Base-by-base conservation (phyloP, 2,113 vertebrate species). In the Pterocles orientalis region DNA sequence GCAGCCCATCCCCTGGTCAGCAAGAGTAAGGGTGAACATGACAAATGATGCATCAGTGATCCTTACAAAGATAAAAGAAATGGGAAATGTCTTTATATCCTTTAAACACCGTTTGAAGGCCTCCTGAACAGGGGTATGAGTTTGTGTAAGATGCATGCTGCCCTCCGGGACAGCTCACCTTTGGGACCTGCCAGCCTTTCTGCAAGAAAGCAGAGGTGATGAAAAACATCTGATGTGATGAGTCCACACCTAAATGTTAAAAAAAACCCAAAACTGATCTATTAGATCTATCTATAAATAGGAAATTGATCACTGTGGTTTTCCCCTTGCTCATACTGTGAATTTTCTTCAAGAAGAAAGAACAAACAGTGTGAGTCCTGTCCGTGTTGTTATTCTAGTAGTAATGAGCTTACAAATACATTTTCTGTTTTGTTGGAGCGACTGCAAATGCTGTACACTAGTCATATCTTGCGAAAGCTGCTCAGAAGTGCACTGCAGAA, bases 401-500 rank as follows among this genome's bases (percentile, higher is more conserved):
- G 81, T 76, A 94, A 53, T 92, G 57, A 94, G 73, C 61, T 94
- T 95, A 85, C 86, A 77, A 65, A 85, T 94, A 77, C 14, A 34
- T 96, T 29, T 90, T 92, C 81, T 96, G 64, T 93, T 96, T 81
- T 87, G 56, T 95, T 92, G 58, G 53, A 91, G 82, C 43, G 57
- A 83, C 78, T 90, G 89, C 62, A 92, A 70, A 48, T 87, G 78
- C 65, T 72, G 20, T 82, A 14, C 18, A 5, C 60, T 71, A 92
- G 92, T 92, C 77, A 48, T 94, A 96, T 90, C 93, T 89, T 95
- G 90, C 79, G 95, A 92, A 95, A 92, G 51, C 80, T 92, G 75
- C 70, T 92, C 45, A 48, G 82, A 97, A 97, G 94, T 73, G 51
- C 31, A 90, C 87, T 96, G 80, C 82, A 96, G 87, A 97, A 86